Conservation (phyloP, 2,113 vertebrate genomes). For the Urocitellus parryii region DNA sequence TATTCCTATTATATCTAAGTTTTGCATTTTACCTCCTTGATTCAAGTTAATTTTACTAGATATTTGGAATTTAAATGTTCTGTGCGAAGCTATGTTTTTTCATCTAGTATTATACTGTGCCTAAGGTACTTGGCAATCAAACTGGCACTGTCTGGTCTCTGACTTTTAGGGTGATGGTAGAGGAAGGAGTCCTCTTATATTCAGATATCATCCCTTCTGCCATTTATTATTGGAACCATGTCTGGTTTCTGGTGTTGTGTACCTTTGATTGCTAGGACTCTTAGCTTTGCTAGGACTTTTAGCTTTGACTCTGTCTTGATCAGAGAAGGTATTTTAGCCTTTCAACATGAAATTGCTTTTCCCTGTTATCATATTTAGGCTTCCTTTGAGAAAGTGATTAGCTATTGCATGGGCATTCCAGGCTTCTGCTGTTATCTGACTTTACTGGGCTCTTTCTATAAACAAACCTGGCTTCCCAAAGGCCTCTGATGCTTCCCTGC, state of each 20-base stretch:
- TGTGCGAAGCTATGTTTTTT: background rate
- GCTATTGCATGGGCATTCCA: background rate
- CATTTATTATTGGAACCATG: background rate
- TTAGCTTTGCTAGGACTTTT: background rate
- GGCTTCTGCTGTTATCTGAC: background rate
- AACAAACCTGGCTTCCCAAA: background rate
- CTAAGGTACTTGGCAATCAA: background rate
- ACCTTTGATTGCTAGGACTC: background rate
- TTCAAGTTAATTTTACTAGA: conserved; percentile 19
- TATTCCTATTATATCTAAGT: conserved; percentile 9
- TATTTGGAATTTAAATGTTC: background rate
- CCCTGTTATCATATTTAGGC: background rate
- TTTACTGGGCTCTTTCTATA: background rate
- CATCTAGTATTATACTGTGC: background rate
- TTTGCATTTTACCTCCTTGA: background rate
- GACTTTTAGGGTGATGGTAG: background rate
- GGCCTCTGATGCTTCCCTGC: background rate
- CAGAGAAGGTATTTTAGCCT: background rate
- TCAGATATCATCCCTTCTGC: background rate
- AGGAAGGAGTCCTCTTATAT: background rate
- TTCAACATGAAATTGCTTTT: background rate
- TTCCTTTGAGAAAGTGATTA: conserved; percentile 8
- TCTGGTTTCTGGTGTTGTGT: background rate
- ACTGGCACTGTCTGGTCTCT: background rate
- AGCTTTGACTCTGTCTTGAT: background rate